Evolutionary conservation across 1,140 invertebrate species (phyloP).

Genomic region (Zaprionus gabonicus): DNA sequence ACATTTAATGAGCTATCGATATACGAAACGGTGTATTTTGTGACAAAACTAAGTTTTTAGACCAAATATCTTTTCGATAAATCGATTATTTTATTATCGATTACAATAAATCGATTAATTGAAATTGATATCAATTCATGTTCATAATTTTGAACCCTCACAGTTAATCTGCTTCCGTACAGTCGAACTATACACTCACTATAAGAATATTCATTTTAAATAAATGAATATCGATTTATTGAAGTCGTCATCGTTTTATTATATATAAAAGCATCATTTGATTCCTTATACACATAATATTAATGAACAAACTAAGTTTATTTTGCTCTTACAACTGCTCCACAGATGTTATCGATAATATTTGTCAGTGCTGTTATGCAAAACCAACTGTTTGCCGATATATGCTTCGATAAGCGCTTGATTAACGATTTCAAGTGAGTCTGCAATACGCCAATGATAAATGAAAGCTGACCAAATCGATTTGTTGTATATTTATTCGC

Average conservation of each 20-base stretch:
- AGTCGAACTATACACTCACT: too few relatives aligned
- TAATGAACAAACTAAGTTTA: neutral
- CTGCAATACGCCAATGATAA: neutral
- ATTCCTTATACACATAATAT: neutral
- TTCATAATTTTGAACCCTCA: too few relatives aligned
- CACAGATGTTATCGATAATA: neutral
- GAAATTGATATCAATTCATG: too few relatives aligned
- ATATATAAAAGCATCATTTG: neutral
- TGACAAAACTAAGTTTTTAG: neutral
- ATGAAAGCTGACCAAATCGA: conserved; percentile 5
- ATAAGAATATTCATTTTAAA: too few relatives aligned
- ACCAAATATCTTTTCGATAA: neutral
- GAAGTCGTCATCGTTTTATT: neutral
- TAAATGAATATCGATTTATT: too few relatives aligned
- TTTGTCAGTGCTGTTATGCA: neutral
- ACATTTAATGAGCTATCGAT: neutral
- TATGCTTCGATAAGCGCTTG: neutral
- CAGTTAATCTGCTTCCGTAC: too few relatives aligned
- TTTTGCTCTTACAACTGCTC: neutral
- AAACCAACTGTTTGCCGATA: neutral
- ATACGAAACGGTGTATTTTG: neutral
- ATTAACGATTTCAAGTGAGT: neutral
- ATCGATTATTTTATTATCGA: neutral
- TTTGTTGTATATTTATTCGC: conserved; percentile 21
- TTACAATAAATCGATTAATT: too few relatives aligned